Conservation (phyloP, 2,888 invertebrate species). For the Cataglyphis cursor region DNA sequence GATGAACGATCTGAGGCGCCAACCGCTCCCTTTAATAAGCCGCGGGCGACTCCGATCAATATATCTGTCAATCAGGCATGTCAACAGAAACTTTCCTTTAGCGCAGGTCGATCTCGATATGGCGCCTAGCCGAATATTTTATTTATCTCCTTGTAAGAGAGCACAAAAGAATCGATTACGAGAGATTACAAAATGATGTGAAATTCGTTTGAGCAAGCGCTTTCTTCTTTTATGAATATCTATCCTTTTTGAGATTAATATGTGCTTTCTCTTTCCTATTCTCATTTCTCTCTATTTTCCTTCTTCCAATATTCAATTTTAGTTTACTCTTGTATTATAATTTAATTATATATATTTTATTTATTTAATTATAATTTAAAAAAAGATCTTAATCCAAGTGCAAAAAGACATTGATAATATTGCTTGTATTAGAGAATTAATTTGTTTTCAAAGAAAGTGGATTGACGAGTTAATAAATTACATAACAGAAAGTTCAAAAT, state of each 20-base stretch:
- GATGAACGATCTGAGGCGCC: not conserved
- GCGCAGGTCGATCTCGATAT: slow-evolving; percentile 32
- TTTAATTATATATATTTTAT: not conserved
- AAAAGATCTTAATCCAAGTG: not conserved
- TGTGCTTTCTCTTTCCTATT: slow-evolving; percentile 9
- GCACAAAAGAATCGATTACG: slow-evolving; percentile 17
- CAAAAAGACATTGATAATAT: not conserved
- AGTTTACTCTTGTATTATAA: not conserved
- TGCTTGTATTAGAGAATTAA: not conserved
- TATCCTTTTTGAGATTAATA: not conserved
- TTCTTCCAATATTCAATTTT: not conserved
- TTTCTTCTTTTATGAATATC: slow-evolving; percentile 12
- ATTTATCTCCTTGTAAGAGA: not conserved
- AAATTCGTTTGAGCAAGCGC: slow-evolving; percentile 2
- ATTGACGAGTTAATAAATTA: not conserved
- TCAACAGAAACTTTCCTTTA: slow-evolving; percentile 63
- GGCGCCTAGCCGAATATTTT: slow-evolving; percentile 46
- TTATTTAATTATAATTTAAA: not conserved
- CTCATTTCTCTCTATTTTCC: not conserved
- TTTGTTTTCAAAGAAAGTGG: not conserved
- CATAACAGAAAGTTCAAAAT: not conserved
- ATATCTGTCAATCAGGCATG: slow-evolving; percentile 35
- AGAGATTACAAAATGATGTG: slow-evolving; percentile 32
- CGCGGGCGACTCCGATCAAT: slow-evolving; percentile 12
- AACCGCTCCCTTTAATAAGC: slow-evolving; percentile 26